Base-by-base conservation (phyloP, 1,140 invertebrate species). In the Nasonia giraulti region DNA sequence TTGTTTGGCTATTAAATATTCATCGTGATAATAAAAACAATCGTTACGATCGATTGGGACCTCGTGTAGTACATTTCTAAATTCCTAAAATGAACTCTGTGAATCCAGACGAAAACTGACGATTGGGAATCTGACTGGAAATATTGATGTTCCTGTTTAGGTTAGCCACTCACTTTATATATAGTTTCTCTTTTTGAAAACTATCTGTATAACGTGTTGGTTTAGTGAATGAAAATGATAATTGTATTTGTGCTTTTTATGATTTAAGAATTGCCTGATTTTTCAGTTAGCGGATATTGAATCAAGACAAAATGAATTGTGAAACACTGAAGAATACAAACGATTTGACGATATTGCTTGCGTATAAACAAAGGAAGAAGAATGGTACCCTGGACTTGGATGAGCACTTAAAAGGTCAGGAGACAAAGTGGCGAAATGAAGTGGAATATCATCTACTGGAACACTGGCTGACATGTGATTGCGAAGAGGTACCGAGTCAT, bases 401-500 rank as follows among this genome's bases (percentile, higher is more conserved):
- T 8, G 85, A 90, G 20, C 80, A 86, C 40, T 55, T 89, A 2
- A 7, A 27, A 23, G 55, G 85, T 73, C 85, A 89, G 8, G 71
- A 79, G 11, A 44, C 37, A 23, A 87, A 88, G 79, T 94, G 92
- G 91, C 92, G 92, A 86, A 90, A 89, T 81, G 55, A 88, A 78
- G 85, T 94, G 44, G 87, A 91, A 68, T 88, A 91, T 75, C 44
- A 86, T 83, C 71, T 91, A 12, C 87, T 94, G 47, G 87, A 90
- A 83, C 80, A 88, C 83, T 93, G 91, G 62, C 85, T 94, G 6
- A 89, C 86, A 82, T 89, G 91, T 88, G 76, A 82, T 17, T 91
- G 92, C 87, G 91, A 93, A 84, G 90, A 94, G 87, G 93, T 94
- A 87, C 37, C 79, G 86, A 31, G 78, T 47, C 82, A 73, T 40